These are phyloP conservation scores for Setipinna tenuifilis DNA, from an alignment of 2,797 vertebrate species.

Conservation along the genomic window DNA sequence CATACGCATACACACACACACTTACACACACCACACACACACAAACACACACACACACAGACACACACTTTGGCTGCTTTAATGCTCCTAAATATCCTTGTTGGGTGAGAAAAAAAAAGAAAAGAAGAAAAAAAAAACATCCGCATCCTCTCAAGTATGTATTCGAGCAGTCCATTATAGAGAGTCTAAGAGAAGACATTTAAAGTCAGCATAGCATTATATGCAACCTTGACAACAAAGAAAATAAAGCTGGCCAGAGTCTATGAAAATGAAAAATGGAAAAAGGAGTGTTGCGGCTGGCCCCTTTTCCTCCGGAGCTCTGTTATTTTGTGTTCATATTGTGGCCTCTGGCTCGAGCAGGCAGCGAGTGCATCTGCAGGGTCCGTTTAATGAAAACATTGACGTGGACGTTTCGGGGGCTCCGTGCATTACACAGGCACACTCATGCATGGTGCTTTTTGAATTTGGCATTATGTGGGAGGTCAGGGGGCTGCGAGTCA, in stretches of 20 bases:
- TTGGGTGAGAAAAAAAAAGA: conserved; percentile 32
- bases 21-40: too few relatives aligned
- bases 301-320: conserved; percentile 63
- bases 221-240: conserved; percentile 18
- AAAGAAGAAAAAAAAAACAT: conserved; percentile 37
- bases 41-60: too few relatives aligned
- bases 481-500: conserved; percentile 91
- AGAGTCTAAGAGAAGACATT: conserved; percentile 24
- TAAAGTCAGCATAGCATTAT: conserved; percentile 17
- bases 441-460: conserved; percentile 98
- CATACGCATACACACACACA: background rate
- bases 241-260: conserved; percentile 14
- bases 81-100: background rate
- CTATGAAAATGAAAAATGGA: conserved; percentile 64
- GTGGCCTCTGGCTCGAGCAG: conserved; percentile 76
- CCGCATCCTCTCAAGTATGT: background rate
- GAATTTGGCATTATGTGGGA: conserved; percentile 98
- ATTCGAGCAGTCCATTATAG: conserved; percentile 49
- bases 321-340: conserved; percentile 81
- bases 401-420: conserved; percentile 85
- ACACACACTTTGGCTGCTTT: background rate
- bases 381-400: conserved; percentile 83
- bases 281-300: background rate
- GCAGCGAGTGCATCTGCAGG: conserved; percentile 74
- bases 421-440: conserved; percentile 91